Percentiles rank a stretch among this genome's conserved stretches.
phyloP scores from a whole-genome alignment of 2,888 invertebrate species.

The Andrena bucephala region DNA sequence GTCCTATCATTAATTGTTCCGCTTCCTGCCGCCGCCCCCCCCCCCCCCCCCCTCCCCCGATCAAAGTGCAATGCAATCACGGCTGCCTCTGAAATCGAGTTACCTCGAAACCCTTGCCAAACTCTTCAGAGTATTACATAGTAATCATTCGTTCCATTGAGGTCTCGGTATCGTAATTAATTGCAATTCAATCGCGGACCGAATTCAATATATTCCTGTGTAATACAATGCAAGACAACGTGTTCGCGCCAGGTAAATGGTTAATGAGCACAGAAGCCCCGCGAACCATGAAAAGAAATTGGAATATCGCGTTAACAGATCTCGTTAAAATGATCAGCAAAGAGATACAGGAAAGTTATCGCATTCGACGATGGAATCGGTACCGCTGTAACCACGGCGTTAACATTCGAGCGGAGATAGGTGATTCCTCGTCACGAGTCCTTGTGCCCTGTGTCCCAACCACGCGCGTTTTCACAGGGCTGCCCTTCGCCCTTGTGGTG shows the following conservation, averaged over 20 bases:
- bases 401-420: slow-evolving; percentile 26
- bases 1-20: slow-evolving; percentile 32
- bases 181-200: neutral
- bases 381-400: slow-evolving; percentile 16
- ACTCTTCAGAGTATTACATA: neutral
- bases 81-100: neutral
- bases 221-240: neutral
- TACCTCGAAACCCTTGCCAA: neutral
- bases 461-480: slow-evolving; percentile 23
- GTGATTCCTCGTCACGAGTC: slow-evolving; percentile 1
- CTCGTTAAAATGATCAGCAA: too few relatives aligned
- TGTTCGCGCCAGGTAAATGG: neutral
- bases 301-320: neutral
- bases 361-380: neutral
- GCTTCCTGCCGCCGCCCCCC: neutral
- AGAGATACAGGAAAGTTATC: neutral
- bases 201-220: too few relatives aligned
- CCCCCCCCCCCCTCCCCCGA: too few relatives aligned
- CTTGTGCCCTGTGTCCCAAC: neutral
- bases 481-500: neutral
- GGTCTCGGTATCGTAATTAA: neutral
- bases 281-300: neutral
- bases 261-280: neutral
- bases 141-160: neutral
- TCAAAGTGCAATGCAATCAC: neutral